Percentiles rank a stretch among this genome's conserved stretches.
Conservation (phyloP, 2,113 vertebrate species). For the Gymnorhina tibicen region DNA sequence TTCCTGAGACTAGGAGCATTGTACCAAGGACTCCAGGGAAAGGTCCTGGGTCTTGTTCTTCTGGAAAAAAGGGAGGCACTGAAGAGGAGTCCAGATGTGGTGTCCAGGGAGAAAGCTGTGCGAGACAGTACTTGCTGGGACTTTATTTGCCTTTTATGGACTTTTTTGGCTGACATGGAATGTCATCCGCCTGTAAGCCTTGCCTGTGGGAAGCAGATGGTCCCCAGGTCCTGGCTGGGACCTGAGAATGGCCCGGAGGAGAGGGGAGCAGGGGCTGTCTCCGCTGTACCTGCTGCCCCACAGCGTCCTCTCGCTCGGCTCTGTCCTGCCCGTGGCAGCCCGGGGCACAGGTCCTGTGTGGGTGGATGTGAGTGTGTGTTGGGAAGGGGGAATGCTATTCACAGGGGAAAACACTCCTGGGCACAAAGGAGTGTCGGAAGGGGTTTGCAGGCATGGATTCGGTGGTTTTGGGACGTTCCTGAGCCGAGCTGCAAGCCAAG, state of each 20-base stretch:
- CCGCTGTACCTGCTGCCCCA: background rate
- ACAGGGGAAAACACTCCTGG: accelerated
- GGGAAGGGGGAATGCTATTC: background rate
- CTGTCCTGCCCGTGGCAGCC: background rate
- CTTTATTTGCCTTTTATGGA: slow-evolving; percentile 26
- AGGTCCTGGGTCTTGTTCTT: background rate
- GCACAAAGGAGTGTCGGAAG: background rate
- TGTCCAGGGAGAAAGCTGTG: background rate
- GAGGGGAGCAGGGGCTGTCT: background rate
- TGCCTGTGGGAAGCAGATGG: background rate
- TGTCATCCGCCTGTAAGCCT: background rate
- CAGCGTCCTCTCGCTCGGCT: accelerated
- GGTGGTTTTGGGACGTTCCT: background rate
- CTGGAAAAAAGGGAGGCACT: background rate
- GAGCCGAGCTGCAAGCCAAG: background rate
- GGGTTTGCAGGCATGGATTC: background rate
- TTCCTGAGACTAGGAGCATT: background rate
- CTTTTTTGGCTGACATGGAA: background rate
- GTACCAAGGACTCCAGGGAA: background rate
- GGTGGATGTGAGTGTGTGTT: accelerated
- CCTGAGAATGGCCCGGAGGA: background rate
- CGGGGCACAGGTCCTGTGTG: accelerated
- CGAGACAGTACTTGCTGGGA: background rate
- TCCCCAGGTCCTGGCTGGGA: background rate
- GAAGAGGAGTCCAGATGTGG: slow-evolving; percentile 44